These are phyloP conservation scores for Scaptomyza tumidula DNA, from an alignment of 2,888 invertebrate species.

Conservation along the genomic window DNA sequence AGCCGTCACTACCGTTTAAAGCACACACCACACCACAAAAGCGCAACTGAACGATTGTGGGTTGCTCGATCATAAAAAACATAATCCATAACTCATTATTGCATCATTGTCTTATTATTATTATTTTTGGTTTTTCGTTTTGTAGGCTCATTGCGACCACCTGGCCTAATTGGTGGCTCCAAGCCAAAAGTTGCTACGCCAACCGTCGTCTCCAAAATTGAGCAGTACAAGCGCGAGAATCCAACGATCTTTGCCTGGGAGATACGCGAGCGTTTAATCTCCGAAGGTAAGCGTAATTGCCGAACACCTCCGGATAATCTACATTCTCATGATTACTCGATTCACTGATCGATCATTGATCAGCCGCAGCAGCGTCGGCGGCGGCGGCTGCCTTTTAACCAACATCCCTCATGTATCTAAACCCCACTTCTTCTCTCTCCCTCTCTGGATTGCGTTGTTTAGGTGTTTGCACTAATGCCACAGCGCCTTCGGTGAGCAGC, in stretches of 20 bases:
- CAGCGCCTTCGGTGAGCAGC: conserved; percentile 97
- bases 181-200: conserved; percentile 99
- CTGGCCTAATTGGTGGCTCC: conserved; percentile 96
- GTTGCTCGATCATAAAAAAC: conserved; percentile 21
- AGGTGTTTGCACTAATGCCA: conserved; percentile 97
- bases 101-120: conserved; percentile 42
- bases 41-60: conserved; percentile 28
- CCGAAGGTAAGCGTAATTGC: conserved; percentile 91
- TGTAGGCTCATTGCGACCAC: conserved; percentile 93
- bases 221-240: conserved; percentile 98
- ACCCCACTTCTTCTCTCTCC: conserved; percentile 10
- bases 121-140: conserved; percentile 14
- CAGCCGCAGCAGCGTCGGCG: conserved; percentile 38
- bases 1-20: conserved; percentile 35
- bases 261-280: conserved; percentile 97
- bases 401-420: conserved; percentile 36
- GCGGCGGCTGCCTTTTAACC: conserved; percentile 57
- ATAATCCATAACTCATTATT: conserved; percentile 38
- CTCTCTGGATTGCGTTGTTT: conserved; percentile 59
- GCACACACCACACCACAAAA: neutral
- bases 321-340: conserved; percentile 7
- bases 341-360: conserved; percentile 58
- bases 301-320: conserved; percentile 25
- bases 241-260: conserved; percentile 99
- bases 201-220: conserved; percentile 98